Conservation (phyloP, 2,797 vertebrate genomes). For the Bryconaethiops microstoma region DNA sequence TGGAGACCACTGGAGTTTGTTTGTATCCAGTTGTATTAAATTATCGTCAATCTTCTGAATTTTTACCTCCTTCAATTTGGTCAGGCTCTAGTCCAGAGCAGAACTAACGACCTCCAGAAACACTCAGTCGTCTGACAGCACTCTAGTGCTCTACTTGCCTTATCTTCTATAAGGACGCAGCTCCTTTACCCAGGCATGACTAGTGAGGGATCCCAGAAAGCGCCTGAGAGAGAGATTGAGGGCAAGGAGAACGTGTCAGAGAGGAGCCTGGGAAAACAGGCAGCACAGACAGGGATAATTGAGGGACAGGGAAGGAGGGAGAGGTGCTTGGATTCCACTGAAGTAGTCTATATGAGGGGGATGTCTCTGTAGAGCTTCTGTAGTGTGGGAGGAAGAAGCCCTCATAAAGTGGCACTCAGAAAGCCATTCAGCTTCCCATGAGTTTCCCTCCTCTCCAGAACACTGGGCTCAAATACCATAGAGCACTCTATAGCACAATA, state of each 20-base stretch:
- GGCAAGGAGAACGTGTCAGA: slow-evolving; percentile 15
- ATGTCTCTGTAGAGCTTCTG: slow-evolving; percentile 15
- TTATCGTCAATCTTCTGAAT: background rate
- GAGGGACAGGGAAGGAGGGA: slow-evolving; percentile 2
- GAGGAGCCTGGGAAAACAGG: slow-evolving; percentile 28
- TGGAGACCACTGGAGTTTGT: background rate
- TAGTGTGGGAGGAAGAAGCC: slow-evolving; percentile 6
- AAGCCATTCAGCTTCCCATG: slow-evolving; percentile 29
- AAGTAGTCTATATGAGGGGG: slow-evolving; percentile 11
- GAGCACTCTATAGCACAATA: background rate
- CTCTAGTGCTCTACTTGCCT: slow-evolving; percentile 9
- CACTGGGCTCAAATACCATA: background rate
- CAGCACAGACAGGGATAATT: slow-evolving; percentile 2
- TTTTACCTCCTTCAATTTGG: background rate
- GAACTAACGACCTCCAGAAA: background rate
- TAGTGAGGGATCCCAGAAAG: slow-evolving; percentile 34
- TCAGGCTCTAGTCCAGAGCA: background rate
- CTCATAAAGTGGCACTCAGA: slow-evolving; percentile 44
- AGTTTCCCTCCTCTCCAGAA: background rate
- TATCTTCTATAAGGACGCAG: slow-evolving; percentile 33
- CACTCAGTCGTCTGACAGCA: background rate
- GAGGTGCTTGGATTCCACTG: slow-evolving; percentile 36
- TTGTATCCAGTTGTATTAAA: background rate
- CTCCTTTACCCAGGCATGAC: slow-evolving; percentile 18
- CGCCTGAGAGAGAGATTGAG: slow-evolving; percentile 21